Evolutionary conservation across 1,140 invertebrate species (phyloP), one percentile per base, ranked within the genome.

Genomic region (Metopolophium dirhodum): DNA sequence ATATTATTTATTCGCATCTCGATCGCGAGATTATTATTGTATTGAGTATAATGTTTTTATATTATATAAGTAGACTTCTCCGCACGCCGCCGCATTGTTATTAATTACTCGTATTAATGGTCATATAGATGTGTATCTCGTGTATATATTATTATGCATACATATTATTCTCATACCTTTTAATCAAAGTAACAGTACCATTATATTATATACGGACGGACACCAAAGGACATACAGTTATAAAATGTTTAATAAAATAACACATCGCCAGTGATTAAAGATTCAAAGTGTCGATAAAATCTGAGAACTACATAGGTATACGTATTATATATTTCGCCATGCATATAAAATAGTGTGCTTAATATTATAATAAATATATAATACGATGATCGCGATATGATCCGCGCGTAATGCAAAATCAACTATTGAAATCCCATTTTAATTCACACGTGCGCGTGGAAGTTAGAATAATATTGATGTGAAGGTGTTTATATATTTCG

Each of bases 191-290:
- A 86, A 45, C 37, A 86, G 23, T 26, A 86, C 37, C 37, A 86
- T 45, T n/a, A n/a, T 45, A 7, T 82, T 45, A 7, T 82, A 54
- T 54, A 54, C 51, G 51, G 51, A 54, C 51, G 22, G 51, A 54
- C 51, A 83, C 35, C 22, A 83, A 83, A 83, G 82, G 37, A 83
- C 82, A 23, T 37, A 83, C 82, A 35, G 18, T 83, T 83, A 83
- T 83, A 83, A 83, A 83, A 83, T 37, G 37, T 83, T 83, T 83
- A 41, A 41, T 83, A 83, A 83, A 83, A 77, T 77, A 77, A 83
- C 82, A 83, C 82, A 83, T 86, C 23, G 26, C n/a, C 61, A 86
- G 9, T 26, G 37, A 86, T 86, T 86, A 41, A 86, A 86, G 83
- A 86, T 86, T 45, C 23, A 45, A 45, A 86, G 37, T 86, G 23